Percentiles rank a stretch among this genome's conserved stretches.
These are phyloP conservation scores for Uropetala carovei DNA, from an alignment of 2,888 invertebrate species.

Conservation along the genomic window DNA sequence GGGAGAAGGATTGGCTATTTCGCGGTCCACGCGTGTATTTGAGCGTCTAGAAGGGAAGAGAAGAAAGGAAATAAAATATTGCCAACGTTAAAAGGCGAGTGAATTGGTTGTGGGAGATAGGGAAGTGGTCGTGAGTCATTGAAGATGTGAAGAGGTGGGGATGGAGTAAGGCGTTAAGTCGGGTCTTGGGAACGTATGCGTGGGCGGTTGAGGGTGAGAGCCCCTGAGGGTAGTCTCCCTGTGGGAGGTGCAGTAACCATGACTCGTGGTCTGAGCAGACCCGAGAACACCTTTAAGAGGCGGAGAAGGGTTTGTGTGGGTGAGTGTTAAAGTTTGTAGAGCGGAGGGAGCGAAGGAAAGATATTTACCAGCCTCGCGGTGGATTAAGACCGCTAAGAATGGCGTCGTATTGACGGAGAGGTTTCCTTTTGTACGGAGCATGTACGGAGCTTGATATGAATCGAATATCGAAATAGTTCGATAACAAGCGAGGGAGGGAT, in stretches of 20 bases:
- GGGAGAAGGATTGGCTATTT: not conserved
- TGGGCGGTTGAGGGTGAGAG: not conserved
- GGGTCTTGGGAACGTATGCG: too few species aligned
- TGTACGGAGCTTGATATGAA: too few species aligned
- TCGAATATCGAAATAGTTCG: too few species aligned
- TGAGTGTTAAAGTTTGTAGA: slow-evolving; percentile 17
- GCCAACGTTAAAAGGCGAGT: slow-evolving; percentile 27
- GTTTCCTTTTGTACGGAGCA: too few species aligned
- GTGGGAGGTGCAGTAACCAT: not conserved
- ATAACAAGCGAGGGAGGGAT: too few species aligned
- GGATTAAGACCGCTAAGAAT: slow-evolving; percentile 25
- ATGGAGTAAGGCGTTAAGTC: too few species aligned
- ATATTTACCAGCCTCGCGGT: not conserved
- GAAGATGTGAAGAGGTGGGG: not conserved
- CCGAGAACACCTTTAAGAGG: not conserved
- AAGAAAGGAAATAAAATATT: slow-evolving; percentile 33
- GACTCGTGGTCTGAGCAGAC: slow-evolving; percentile 2
- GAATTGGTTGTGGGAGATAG: slow-evolving; percentile 26
- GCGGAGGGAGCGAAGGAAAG: not conserved
- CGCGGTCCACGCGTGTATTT: slow-evolving; percentile 12
- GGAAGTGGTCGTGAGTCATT: slow-evolving; percentile 18
- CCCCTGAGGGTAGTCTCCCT: not conserved
- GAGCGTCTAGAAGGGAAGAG: not conserved
- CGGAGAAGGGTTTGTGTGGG: not conserved
- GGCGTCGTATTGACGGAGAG: not conserved